phyloP scores from a whole-genome alignment of 1,140 invertebrate genomes.

The Pogonomyrmex barbatus region DNA sequence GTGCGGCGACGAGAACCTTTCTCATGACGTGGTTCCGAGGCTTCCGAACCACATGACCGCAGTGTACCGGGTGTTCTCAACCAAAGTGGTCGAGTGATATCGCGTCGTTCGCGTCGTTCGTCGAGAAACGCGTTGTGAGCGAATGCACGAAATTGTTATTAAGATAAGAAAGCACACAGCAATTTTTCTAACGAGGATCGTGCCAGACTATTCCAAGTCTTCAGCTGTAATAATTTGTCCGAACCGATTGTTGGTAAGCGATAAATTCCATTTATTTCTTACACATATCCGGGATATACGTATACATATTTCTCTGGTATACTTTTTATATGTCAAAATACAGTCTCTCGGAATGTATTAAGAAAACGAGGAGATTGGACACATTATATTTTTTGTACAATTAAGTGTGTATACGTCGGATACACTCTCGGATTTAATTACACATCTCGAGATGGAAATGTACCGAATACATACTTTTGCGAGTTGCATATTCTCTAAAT shows the following conservation, averaged over 20 bases:
- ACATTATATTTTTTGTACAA: no score
- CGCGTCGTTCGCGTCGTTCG: neutral
- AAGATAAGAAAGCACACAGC: neutral
- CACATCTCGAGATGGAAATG: no score
- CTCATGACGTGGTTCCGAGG: constrained; percentile 51
- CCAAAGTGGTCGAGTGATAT: constrained; percentile 50
- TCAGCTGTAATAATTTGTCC: constrained; percentile 9
- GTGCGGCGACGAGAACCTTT: constrained; percentile 61
- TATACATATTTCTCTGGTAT: no score
- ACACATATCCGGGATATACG: no score
- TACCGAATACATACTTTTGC: no score
- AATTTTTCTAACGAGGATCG: constrained; percentile 1
- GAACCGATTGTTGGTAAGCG: constrained; percentile 47
- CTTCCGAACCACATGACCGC: constrained; percentile 42
- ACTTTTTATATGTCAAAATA: no score
- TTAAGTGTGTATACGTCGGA: no score
- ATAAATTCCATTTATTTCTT: no score
- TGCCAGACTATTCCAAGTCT: neutral
- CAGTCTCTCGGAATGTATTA: no score
- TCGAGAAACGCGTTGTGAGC: neutral
- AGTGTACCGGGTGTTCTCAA: constrained; percentile 68
- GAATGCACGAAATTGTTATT: constrained; percentile 16
- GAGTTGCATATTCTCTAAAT: no score
- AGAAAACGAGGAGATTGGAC: no score
- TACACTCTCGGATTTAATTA: no score